A percentile compares a stretch with the other conserved stretches of the same genome.
Evolutionary conservation across 37 sponge, comb jelly and placozoan species (phyloP).

Genomic region (Ianthella basta): DNA sequence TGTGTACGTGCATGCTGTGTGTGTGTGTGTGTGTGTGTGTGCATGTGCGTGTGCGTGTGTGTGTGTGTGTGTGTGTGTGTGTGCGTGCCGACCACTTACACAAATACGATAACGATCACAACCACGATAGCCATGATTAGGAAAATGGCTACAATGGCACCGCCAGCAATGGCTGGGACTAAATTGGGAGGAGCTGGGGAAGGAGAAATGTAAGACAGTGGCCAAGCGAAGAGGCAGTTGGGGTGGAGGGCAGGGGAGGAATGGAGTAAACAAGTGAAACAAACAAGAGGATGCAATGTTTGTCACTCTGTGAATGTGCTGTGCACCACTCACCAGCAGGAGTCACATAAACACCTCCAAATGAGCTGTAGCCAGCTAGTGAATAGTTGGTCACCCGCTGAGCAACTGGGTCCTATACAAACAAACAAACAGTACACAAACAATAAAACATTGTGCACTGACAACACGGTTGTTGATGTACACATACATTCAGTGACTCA

Average conservation of each 20-base stretch:
- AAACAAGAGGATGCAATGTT: neutral
- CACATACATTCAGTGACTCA: slow-evolving; percentile 6
- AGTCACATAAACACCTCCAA: neutral
- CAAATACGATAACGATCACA: neutral
- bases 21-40: neutral
- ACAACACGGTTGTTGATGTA: neutral
- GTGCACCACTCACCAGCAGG: slow-evolving; percentile 32
- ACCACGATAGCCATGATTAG: slow-evolving; percentile 12
- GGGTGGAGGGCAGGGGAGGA: neutral
- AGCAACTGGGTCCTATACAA: neutral
- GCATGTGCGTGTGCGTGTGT: neutral
- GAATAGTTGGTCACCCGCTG: neutral
- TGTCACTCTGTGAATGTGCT: neutral
- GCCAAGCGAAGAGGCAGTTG: too few species aligned
- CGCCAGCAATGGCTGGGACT: slow-evolving; percentile 15
- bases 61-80: too few species aligned
- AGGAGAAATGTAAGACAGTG: neutral
- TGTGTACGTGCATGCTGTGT: neutral
- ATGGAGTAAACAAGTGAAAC: neutral
- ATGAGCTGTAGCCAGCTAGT: slow-evolving; percentile 10
- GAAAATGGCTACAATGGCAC: slow-evolving; percentile 21
- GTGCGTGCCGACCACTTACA: neutral
- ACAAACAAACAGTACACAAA: neutral
- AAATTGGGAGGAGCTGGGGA: too few species aligned
- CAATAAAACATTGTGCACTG: neutral